A percentile compares a stretch with the other conserved stretches of the same genome.
phyloP scores from a whole-genome alignment of 2,113 vertebrate genomes.

The Tragelaphus imberbis region DNA sequence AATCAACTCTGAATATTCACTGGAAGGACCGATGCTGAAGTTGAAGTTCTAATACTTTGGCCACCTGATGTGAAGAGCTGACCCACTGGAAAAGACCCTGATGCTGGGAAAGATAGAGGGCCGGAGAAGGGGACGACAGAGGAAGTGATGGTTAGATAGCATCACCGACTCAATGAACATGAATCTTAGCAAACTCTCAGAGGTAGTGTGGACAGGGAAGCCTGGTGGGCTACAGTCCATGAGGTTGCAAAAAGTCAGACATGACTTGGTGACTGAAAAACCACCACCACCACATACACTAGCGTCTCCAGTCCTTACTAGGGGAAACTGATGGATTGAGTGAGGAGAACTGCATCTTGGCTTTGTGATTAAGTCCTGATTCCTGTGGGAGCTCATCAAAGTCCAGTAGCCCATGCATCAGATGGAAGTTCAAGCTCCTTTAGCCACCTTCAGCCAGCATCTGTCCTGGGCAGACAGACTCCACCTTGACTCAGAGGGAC shows the following conservation, averaged over 20 bases:
- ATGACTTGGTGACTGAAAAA: neutral
- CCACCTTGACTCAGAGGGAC: neutral
- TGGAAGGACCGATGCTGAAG: neutral
- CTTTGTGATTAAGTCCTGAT: neutral
- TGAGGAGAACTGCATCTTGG: too few species aligned
- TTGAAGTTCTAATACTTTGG: neutral
- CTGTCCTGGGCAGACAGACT: neutral
- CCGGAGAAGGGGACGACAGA: neutral
- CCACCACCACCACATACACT: accelerated
- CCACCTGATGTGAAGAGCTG: neutral
- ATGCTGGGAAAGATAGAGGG: neutral
- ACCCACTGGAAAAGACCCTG: neutral
- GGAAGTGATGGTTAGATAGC: neutral
- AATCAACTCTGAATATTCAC: neutral
- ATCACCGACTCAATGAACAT: neutral
- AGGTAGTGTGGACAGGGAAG: neutral
- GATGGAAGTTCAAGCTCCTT: neutral
- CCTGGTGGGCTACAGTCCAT: neutral
- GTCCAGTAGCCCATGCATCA: neutral
- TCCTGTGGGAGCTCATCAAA: accelerated
- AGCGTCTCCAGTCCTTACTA: neutral
- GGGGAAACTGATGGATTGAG: accelerated
- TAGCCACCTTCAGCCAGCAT: neutral
- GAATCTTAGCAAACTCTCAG: neutral
- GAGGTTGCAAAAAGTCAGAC: neutral